phyloP scores from a whole-genome alignment of 2,113 vertebrate species.

The Podarcis muralis region DNA sequence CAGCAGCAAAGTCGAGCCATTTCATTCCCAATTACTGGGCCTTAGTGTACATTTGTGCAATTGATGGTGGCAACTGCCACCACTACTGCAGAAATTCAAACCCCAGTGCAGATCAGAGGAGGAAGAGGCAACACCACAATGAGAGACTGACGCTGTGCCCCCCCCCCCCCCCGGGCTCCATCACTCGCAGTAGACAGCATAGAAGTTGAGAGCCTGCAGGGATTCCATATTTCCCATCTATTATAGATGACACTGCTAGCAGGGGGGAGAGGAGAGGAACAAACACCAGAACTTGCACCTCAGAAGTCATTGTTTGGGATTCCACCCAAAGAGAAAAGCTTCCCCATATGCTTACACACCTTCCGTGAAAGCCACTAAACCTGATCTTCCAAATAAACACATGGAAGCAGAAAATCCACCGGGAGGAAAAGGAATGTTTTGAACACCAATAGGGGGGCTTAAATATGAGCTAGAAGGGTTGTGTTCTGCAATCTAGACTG shows the following conservation, averaged over 20 bases:
- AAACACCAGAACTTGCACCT: background rate
- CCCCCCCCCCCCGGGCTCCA: slow-evolving; percentile 41
- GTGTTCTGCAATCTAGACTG: slow-evolving; percentile 22
- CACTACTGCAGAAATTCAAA: slow-evolving; percentile 27
- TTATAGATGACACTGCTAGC: slow-evolving; percentile 9
- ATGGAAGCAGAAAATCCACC: background rate
- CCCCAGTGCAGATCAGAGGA: slow-evolving; percentile 2
- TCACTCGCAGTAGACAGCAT: slow-evolving; percentile 32
- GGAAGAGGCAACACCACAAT: slow-evolving; percentile 24
- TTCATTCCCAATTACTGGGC: slow-evolving; percentile 28
- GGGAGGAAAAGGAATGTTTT: slow-evolving; percentile 6
- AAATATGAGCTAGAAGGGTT: background rate
- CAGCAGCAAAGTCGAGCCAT: background rate
- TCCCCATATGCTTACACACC: slow-evolving; percentile 34
- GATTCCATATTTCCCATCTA: slow-evolving; percentile 8
- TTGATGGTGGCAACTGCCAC: background rate
- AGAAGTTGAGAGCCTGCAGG: slow-evolving; percentile 53
- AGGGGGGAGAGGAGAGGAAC: background rate
- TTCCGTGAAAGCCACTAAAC: slow-evolving; percentile 14
- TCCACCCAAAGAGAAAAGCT: slow-evolving; percentile 38
- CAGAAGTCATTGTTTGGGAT: slow-evolving; percentile 6
- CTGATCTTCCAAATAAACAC: slow-evolving; percentile 21
- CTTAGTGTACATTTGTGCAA: background rate
- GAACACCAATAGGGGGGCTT: slow-evolving; percentile 11
- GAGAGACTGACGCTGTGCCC: background rate